phyloP scores from a whole-genome alignment of 2,113 vertebrate species.

The Mystacornis crossleyi region DNA sequence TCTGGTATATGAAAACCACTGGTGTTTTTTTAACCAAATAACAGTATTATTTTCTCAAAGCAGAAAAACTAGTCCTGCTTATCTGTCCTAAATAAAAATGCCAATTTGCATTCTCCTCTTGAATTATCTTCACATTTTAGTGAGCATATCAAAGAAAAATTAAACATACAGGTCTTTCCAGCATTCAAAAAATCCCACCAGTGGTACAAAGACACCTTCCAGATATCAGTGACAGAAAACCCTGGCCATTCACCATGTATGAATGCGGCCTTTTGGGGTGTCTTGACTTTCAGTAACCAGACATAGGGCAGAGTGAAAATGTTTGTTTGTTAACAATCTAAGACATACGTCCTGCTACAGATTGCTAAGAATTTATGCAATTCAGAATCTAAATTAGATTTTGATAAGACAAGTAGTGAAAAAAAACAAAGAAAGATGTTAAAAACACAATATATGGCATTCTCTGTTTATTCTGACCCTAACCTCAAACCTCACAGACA shows the following conservation, averaged over 20 bases:
- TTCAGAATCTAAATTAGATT: neutral
- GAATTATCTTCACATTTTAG: neutral
- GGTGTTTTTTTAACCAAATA: slow-evolving; percentile 37
- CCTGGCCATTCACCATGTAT: neutral
- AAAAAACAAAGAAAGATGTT: neutral
- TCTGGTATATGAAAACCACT: slow-evolving; percentile 56
- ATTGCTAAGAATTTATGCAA: neutral
- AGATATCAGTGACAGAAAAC: neutral
- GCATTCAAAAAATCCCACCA: neutral
- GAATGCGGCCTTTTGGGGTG: neutral
- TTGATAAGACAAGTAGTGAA: neutral
- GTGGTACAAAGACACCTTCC: neutral
- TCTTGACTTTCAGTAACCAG: neutral
- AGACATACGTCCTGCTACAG: neutral
- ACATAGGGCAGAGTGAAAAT: neutral
- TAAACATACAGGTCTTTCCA: neutral
- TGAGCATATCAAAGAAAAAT: neutral
- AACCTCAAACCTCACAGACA: neutral
- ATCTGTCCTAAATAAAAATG: neutral
- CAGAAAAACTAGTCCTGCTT: neutral
- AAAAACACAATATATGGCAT: neutral
- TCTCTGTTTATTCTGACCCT: neutral
- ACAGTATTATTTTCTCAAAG: slow-evolving; percentile 12
- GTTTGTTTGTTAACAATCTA: neutral
- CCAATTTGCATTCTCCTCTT: neutral